A percentile compares a stretch with the other conserved stretches of the same genome.
These are phyloP conservation scores for Sciurus vulgaris DNA, from an alignment of 2,797 vertebrate species.

Conservation along the genomic window DNA sequence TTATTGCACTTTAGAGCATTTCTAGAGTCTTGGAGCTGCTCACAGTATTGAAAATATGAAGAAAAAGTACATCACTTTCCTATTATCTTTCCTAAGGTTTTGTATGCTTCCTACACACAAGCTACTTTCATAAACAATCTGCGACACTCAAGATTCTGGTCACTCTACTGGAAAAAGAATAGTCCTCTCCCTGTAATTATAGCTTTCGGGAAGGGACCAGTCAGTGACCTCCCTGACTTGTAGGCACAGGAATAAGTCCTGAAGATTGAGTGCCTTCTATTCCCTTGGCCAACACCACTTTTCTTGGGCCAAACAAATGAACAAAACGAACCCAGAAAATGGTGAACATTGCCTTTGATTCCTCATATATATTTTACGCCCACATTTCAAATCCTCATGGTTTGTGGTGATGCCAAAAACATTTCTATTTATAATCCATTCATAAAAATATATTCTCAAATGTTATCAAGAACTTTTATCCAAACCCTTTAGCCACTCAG, in stretches of 20 bases:
- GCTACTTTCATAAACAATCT: slow-evolving; percentile 48
- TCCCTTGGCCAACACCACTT: slow-evolving; percentile 71
- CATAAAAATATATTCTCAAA: slow-evolving; percentile 65
- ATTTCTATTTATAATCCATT: slow-evolving; percentile 12
- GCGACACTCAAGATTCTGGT: slow-evolving; percentile 64
- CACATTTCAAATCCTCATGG: slow-evolving; percentile 47
- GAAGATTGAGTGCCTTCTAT: slow-evolving; percentile 62
- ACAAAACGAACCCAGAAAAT: slow-evolving; percentile 60
- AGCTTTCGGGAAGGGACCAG: slow-evolving; percentile 72
- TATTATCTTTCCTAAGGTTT: slow-evolving; percentile 60
- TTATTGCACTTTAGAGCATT: slow-evolving; percentile 23
- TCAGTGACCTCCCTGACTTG: slow-evolving; percentile 74
- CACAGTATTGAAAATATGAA: slow-evolving; percentile 52
- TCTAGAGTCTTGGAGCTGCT: slow-evolving; percentile 32
- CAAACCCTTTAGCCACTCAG: slow-evolving; percentile 9
- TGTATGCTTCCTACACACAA: slow-evolving; percentile 35
- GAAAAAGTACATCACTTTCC: slow-evolving; percentile 61
- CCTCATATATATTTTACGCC: neutral
- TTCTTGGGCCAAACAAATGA: slow-evolving; percentile 64
- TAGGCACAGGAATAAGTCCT: slow-evolving; percentile 68
- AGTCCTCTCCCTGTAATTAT: slow-evolving; percentile 69
- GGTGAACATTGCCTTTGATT: slow-evolving; percentile 24
- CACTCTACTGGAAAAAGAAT: slow-evolving; percentile 73
- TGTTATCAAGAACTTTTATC: slow-evolving; percentile 25
- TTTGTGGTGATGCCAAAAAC: slow-evolving; percentile 54